phyloP scores from a whole-genome alignment of 64 coral and sea anemone genomes.

The Montipora foliosa region DNA sequence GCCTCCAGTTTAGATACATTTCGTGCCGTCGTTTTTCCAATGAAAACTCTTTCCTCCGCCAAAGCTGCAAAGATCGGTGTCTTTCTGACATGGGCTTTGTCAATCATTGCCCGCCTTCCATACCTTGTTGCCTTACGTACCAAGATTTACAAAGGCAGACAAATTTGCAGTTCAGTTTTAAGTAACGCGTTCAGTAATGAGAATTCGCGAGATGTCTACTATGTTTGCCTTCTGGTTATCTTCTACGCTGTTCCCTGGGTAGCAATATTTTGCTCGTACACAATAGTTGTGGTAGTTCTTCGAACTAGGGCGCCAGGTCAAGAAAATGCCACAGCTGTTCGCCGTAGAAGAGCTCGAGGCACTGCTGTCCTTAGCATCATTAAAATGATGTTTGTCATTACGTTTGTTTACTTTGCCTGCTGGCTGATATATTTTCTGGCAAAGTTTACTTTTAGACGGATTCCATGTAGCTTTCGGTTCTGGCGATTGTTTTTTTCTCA shows the following conservation, averaged over 20 bases:
- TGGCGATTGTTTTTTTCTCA: too few species aligned
- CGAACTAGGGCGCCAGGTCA: slow-evolving; percentile 25
- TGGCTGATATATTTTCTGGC: slow-evolving; percentile 58
- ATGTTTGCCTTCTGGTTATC: slow-evolving; percentile 38
- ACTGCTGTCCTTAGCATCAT: slow-evolving; percentile 16
- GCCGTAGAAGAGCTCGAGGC: neutral
- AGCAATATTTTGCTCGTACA: slow-evolving; percentile 30
- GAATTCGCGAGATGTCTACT: slow-evolving; percentile 43
- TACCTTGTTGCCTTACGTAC: slow-evolving; percentile 20
- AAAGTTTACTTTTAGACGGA: too few species aligned
- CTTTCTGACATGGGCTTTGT: slow-evolving; percentile 43
- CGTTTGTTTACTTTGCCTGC: slow-evolving; percentile 38
- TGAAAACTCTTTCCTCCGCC: neutral
- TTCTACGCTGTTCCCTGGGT: slow-evolving; percentile 50
- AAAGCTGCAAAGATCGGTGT: slow-evolving; percentile 37
- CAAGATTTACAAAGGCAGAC: neutral
- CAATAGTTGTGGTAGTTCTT: neutral
- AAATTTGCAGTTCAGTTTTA: slow-evolving; percentile 18
- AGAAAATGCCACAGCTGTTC: neutral
- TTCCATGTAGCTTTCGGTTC: too few species aligned
- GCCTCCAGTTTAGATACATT: slow-evolving; percentile 4
- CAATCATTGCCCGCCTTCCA: slow-evolving; percentile 26
- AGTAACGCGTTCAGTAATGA: slow-evolving; percentile 24
- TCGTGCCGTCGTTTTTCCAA: slow-evolving; percentile 12
- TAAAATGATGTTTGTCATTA: slow-evolving; percentile 48